Evolutionary conservation across 1,140 invertebrate genomes (phyloP).

Genomic region (Leptinotarsa undecemlineata): DNA sequence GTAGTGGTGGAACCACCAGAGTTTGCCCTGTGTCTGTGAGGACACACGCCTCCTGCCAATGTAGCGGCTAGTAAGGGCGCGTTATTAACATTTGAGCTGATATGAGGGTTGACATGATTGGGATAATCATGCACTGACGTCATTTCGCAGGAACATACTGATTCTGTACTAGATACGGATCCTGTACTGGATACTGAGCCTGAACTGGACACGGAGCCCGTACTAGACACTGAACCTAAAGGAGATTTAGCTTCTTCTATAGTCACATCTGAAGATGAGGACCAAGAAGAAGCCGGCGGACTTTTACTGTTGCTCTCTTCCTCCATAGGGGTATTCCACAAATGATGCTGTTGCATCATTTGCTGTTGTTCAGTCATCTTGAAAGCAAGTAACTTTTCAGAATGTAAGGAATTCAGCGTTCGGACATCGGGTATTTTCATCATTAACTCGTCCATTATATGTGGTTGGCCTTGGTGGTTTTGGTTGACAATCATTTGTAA

Average conservation of each 20-base stretch:
- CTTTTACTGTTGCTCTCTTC: slow-evolving; percentile 65
- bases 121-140: slow-evolving; percentile 67
- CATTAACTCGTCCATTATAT: slow-evolving; percentile 83
- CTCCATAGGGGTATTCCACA: slow-evolving; percentile 63
- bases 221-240: slow-evolving; percentile 82
- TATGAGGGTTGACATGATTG: slow-evolving; percentile 51
- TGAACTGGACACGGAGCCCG: slow-evolving; percentile 57
- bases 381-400: slow-evolving; percentile 92
- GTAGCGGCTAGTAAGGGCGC: slow-evolving; percentile 79
- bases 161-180: slow-evolving; percentile 81
- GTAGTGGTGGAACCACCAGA: slow-evolving; percentile 58
- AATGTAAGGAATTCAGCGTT: slow-evolving; percentile 93
- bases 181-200: slow-evolving; percentile 68
- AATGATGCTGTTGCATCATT: slow-evolving; percentile 68
- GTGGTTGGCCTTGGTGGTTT: slow-evolving; percentile 79
- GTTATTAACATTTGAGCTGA: slow-evolving; percentile 59
- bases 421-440: slow-evolving; percentile 94
- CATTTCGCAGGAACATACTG: slow-evolving; percentile 68
- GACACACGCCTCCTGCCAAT: slow-evolving; percentile 68
- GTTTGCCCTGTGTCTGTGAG: slow-evolving; percentile 73
- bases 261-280: slow-evolving; percentile 68
- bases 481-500: slow-evolving; percentile 86
- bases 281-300: slow-evolving; percentile 67
- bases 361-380: slow-evolving; percentile 88
- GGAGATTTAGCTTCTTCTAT: slow-evolving; percentile 82